A percentile compares a stretch with the other conserved stretches of the same genome.
phyloP scores from a whole-genome alignment of 2,888 invertebrate genomes.

The Melangyna quadrimaculata region DNA sequence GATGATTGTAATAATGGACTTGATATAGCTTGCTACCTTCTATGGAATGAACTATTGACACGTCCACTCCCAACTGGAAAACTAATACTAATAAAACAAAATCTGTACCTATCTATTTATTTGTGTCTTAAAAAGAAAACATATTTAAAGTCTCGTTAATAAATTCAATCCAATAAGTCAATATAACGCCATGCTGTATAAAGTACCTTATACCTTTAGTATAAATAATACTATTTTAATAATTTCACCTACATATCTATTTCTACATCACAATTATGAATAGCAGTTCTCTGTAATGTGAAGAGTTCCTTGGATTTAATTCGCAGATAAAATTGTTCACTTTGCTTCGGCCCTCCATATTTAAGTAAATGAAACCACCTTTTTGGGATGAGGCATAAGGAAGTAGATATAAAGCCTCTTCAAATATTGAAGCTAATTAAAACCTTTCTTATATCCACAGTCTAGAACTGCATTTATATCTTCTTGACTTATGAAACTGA shows the following conservation, averaged over 20 bases:
- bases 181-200: no score
- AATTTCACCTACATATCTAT: no score
- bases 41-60: not conserved
- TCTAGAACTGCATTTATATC: not conserved
- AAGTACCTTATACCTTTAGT: no score
- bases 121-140: not conserved
- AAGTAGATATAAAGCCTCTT: not conserved
- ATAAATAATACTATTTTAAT: no score
- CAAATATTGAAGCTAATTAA: not conserved
- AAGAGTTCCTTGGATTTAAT: not conserved
- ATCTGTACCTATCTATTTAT: not conserved
- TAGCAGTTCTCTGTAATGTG: no score
- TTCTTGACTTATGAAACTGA: constrained; percentile 31
- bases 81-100: not conserved
- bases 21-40: not conserved
- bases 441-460: not conserved
- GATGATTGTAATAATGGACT: not conserved
- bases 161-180: no score
- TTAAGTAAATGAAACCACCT: no score
- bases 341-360: no score
- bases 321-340: no score
- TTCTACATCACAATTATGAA: no score
- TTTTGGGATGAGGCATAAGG: no score
- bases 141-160: not conserved
- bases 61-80: not conserved